Conservation (phyloP, 2,888 invertebrate species). For the Coleophora deauratella region DNA sequence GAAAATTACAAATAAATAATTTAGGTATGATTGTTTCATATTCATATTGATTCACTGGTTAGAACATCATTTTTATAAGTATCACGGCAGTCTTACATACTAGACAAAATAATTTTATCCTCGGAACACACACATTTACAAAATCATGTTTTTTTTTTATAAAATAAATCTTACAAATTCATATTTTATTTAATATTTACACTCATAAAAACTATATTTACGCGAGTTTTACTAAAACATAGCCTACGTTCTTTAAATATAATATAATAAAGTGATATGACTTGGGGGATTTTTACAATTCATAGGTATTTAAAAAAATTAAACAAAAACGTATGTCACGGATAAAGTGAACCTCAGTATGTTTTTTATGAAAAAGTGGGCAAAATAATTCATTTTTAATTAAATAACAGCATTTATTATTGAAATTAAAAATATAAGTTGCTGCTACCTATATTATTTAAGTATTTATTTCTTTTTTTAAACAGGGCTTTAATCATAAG, state of each 20-base stretch:
- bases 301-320: constrained; percentile 36
- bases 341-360: too few relatives aligned
- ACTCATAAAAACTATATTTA: constrained; percentile 25
- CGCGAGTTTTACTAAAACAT: constrained; percentile 45
- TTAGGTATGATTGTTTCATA: too few relatives aligned
- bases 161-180: constrained; percentile 29
- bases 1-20: too few relatives aligned
- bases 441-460: too few relatives aligned
- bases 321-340: constrained; percentile 23
- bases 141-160: constrained; percentile 27
- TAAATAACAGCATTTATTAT: too few relatives aligned
- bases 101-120: constrained; percentile 33
- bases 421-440: too few relatives aligned
- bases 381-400: too few relatives aligned
- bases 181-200: constrained; percentile 15
- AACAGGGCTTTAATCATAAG: too few relatives aligned
- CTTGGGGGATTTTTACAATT: constrained; percentile 48
- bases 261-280: constrained; percentile 59
- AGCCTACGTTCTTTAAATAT: constrained; percentile 41
- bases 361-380: too few relatives aligned
- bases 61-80: constrained; percentile 10
- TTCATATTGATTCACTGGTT: constrained; percentile 13
- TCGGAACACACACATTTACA: constrained; percentile 65
- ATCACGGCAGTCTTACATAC: constrained; percentile 19
- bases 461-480: too few relatives aligned